Evolutionary conservation across 2,797 vertebrate species (phyloP), one percentile per base, ranked within the genome.

Genomic region (Orientallactaga sibirica): DNA sequence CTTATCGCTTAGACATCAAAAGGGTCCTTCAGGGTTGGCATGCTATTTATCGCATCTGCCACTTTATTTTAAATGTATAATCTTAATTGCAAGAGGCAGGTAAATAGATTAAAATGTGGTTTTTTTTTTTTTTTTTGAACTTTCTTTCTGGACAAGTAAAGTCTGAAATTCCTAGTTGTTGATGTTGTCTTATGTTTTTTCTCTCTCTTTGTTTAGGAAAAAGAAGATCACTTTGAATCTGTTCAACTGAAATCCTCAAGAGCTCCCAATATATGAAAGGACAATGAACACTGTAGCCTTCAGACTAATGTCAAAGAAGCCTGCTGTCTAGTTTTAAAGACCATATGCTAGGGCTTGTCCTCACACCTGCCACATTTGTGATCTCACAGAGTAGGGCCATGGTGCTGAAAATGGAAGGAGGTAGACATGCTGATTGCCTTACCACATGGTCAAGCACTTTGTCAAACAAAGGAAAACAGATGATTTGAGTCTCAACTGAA

Each of bases 221-320:
- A 99, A 81, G 98, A 99, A 94, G 98, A 99, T 94, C 97, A 97
- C 96, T 99, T 99, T 96, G 99, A 99, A 98, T 99, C 99, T 27
- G 99, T 99, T 97, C 99, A 99, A 93, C 98, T 99, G 92, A 99
- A 99, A 98, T 99, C 99, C 14, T 99, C 99, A 96, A 98, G 98
- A 97, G 97, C 98, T 76, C 98, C 98, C 96, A 98, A 98, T 98
- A 98, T 99, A 98, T 99, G 98, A 99, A 97, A 97, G 96, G 93
- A 92, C 93, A 91, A 88, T 48, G 48, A 10, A 48, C 92, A 82
- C 96, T 97, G 37, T 90, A 77, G 97, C 97, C 96, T 98, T 97
- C 96, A 97, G 96, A 98, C 94, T 97, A 92, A 97, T 82, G 90
- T 90, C 81, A 80, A 79, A 73, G 86, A 97, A 97, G 96, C 88